A percentile compares a stretch with the other conserved stretches of the same genome.
Evolutionary conservation across 2,888 invertebrate genomes (phyloP).

Genomic region (Cantharis rustica): DNA sequence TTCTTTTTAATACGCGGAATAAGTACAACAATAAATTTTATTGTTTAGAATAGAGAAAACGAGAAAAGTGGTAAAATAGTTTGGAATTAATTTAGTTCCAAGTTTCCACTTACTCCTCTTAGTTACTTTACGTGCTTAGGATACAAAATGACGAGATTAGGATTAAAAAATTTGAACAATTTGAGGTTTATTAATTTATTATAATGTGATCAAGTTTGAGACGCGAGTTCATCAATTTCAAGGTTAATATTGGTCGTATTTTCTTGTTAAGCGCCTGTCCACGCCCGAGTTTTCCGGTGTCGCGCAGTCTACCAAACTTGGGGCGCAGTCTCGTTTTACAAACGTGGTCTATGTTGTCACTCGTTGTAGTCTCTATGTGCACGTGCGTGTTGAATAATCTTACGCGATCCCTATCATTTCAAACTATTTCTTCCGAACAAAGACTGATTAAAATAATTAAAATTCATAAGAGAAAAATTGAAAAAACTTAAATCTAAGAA

Average conservation of each 20-base stretch:
- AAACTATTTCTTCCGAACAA: constrained; percentile 14
- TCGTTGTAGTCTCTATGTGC: constrained; percentile 29
- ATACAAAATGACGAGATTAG: not conserved
- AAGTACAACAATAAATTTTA: not conserved
- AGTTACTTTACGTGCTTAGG: not conserved
- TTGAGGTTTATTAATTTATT: not conserved
- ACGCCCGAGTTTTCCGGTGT: constrained; percentile 32
- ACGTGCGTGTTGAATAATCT: constrained; percentile 26
- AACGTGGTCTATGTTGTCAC: constrained; percentile 25
- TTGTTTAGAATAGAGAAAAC: not conserved
- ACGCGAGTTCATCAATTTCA: constrained; percentile 6
- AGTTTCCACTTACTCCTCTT: not conserved
- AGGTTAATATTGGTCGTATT: constrained; percentile 9
- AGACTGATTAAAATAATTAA: constrained; percentile 1
- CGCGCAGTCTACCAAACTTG: constrained; percentile 31
- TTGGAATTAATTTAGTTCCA: not conserved
- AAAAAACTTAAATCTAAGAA: not conserved
- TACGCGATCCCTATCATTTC: constrained; percentile 24
- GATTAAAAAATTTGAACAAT: not conserved
- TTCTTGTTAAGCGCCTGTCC: constrained; percentile 26
- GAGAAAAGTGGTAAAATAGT: not conserved
- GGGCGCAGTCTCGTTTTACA: constrained; percentile 30
- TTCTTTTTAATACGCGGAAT: not conserved
- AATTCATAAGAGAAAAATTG: not conserved
- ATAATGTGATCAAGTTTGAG: not conserved